Evolutionary conservation across 2,888 invertebrate genomes (phyloP).

Genomic region (Eurytoma californica): DNA sequence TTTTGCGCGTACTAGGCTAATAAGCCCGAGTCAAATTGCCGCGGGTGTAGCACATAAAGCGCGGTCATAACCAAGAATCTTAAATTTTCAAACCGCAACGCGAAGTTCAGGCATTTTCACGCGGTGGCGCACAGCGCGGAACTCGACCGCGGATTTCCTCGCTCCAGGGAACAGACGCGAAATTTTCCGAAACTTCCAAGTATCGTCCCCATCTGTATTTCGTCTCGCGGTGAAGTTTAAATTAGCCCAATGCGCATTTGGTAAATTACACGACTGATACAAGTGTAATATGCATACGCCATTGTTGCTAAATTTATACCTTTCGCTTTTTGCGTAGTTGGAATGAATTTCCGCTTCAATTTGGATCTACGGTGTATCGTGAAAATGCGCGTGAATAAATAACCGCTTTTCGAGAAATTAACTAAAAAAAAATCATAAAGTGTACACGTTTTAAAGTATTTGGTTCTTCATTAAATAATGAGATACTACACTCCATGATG

Average conservation of each 20-base stretch:
- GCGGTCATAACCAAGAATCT: conserved; percentile 23
- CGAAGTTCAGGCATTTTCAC: conserved; percentile 28
- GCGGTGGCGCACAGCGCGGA: background rate
- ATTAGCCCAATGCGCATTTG: conserved; percentile 5
- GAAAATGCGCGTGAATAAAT: no score
- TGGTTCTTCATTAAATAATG: no score
- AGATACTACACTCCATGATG: no score
- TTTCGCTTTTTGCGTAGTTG: no score
- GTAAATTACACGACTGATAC: background rate
- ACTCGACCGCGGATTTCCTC: conserved; percentile 25
- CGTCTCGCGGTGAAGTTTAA: background rate
- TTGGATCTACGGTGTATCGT: no score
- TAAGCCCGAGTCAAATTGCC: conserved; percentile 24
- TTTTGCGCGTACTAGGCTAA: conserved; percentile 11
- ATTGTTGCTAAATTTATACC: no score
- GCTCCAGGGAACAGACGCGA: conserved; percentile 8
- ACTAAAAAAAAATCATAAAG: no score
- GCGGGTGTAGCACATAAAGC: conserved; percentile 4
- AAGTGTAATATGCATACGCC: background rate
- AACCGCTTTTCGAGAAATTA: no score
- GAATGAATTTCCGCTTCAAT: no score
- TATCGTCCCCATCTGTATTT: conserved; percentile 3
- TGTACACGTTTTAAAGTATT: no score
- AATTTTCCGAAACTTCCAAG: conserved; percentile 40
- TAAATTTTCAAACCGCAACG: conserved; percentile 42